Base-by-base conservation (phyloP, 2,888 invertebrate genomes). In the Melanostoma mellinum region DNA sequence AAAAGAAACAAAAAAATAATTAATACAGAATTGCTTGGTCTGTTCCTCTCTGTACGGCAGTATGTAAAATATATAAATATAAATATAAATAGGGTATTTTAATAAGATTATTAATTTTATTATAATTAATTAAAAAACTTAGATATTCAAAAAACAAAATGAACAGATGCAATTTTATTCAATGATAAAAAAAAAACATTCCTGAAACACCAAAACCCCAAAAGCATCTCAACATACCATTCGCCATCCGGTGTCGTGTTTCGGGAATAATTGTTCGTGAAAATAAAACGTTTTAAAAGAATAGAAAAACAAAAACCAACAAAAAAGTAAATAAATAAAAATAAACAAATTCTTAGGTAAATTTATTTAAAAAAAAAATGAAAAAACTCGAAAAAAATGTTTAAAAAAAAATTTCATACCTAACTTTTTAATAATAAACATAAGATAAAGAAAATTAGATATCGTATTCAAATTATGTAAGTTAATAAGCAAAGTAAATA, bases 21-120 rank as follows among this genome's bases (percentile, higher is more conserved):
- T 42, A 60, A 68, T 69, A 73, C 67, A 85, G 79, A 73, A 79
- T 72, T 86, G 86, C 87, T 87, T 86, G 87, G 86, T 87, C 87
- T 87, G 87, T 87, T 87, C 88, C 86, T 88, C 87, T 85, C 71
- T 80, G 85, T 77, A 80, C 80, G 85, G 76, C 84, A 85, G 80
- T 56, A 79, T 81, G 85, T 78, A 77, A 71, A 85, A 77, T 73
- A 78, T 73, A 78, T 61, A 84, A 63, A 65, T 78, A 20, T 20
- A 20, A 20, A 20, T 20, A 20, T 61, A 36, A 38, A 50, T 80
- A 86, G 74, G 71, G 60, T 80, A 86, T 58, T 73, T 71, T 72
- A 77, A 85, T 71, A 69, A 76, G 56, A 75, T 69, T 61, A 75
- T 77, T 63, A 74, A 71, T 85, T 86, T 85, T 76, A 85, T 72